A percentile compares a stretch with the other conserved stretches of the same genome.
These are phyloP conservation scores for Rhabdornis inornatus DNA, from an alignment of 2,113 vertebrate species.

Conservation along the genomic window DNA sequence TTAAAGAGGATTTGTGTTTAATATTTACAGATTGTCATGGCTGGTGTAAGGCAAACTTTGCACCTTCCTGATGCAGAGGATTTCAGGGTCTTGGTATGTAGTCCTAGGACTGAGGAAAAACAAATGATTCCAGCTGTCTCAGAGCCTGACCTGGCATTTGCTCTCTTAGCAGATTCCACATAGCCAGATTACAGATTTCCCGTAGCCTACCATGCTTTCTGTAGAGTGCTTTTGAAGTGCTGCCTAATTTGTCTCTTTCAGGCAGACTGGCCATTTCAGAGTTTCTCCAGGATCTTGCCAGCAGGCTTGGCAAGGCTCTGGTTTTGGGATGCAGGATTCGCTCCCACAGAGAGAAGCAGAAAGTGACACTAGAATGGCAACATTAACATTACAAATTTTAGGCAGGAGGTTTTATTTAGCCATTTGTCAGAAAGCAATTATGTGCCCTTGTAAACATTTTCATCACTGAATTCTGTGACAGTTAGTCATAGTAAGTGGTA, in stretches of 20 bases:
- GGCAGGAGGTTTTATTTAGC: not conserved
- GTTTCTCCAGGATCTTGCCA: not conserved
- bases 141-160: not conserved
- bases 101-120: not conserved
- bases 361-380: not conserved
- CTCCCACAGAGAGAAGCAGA: not conserved
- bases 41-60: not conserved
- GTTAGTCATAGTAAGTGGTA: not conserved
- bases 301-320: not conserved
- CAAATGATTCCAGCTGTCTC: not conserved
- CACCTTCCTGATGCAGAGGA: not conserved
- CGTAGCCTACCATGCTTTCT: not conserved
- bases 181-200: not conserved
- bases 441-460: not conserved
- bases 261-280: not conserved
- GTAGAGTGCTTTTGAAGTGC: not conserved
- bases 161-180: not conserved
- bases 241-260: not conserved
- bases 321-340: rapidly evolving
- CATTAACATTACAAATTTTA: not conserved
- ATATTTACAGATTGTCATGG: not conserved
- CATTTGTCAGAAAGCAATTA: not conserved
- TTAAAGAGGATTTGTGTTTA: not conserved
- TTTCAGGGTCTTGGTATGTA: not conserved
- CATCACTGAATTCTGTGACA: not conserved